Evolutionary conservation across 2,113 vertebrate species (phyloP).

Genomic region (Orthonyx spaldingii): DNA sequence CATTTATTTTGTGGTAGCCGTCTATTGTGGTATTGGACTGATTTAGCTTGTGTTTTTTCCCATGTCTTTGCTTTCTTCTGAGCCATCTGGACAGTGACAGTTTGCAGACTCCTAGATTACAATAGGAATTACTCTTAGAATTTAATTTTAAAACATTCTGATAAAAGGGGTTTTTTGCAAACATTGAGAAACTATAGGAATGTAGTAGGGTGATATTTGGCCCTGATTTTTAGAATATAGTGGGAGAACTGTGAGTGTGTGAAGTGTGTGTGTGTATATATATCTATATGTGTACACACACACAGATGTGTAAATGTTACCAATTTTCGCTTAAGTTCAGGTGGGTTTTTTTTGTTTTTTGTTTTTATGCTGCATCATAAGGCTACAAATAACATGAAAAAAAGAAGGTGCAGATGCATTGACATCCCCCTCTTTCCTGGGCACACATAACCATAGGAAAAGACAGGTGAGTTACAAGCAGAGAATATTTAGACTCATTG

Average conservation of each 20-base stretch:
- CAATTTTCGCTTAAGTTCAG: neutral
- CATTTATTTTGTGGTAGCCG: neutral
- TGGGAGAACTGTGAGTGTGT: neutral
- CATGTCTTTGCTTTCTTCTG: neutral
- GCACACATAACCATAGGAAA: neutral
- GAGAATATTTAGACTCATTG: slow-evolving; percentile 71
- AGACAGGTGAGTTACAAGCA: slow-evolving; percentile 60
- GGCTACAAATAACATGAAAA: neutral
- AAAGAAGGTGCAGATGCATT: neutral
- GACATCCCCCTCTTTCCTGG: neutral
- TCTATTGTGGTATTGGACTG: neutral
- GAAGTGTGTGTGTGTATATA: accelerated
- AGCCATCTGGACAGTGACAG: neutral
- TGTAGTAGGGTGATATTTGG: neutral
- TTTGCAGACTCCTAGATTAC: neutral
- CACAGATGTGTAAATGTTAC: neutral
- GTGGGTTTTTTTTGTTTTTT: neutral
- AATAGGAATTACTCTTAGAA: neutral
- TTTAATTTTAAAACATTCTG: neutral
- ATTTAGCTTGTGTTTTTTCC: neutral
- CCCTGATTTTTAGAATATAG: neutral
- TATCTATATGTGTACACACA: neutral
- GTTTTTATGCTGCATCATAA: neutral
- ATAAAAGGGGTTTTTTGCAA: neutral
- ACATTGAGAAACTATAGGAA: neutral